Percentiles rank a stretch among this genome's conserved stretches.
Conservation (phyloP, 2,113 vertebrate genomes). For the Lophochroa leadbeateri region DNA sequence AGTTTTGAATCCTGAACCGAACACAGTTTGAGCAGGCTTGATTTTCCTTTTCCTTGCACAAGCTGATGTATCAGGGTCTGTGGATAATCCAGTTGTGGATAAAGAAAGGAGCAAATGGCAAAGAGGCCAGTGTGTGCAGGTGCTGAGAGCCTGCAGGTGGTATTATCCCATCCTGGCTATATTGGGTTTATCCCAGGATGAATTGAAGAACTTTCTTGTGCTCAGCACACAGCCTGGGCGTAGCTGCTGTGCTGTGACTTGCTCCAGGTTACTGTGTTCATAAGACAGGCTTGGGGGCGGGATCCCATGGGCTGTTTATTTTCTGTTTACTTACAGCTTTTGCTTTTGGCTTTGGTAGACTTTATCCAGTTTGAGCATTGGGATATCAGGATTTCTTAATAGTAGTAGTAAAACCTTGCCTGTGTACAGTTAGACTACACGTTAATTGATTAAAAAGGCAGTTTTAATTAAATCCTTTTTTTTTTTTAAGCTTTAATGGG, state of each 20-base stretch:
- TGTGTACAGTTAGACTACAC: accelerated
- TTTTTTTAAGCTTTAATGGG: background rate
- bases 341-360: background rate
- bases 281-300: accelerated
- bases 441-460: background rate
- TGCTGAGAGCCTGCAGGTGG: background rate
- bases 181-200: background rate
- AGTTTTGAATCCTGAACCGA: background rate
- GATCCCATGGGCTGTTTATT: background rate
- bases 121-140: background rate
- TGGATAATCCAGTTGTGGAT: background rate
- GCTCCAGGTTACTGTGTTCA: background rate
- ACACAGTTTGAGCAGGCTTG: background rate
- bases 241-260: background rate
- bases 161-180: accelerated
- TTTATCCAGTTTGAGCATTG: accelerated
- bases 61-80: accelerated
- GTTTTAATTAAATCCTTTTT: background rate
- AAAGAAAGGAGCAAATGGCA: background rate
- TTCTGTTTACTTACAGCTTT: background rate
- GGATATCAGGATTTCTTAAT: background rate
- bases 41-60: background rate
- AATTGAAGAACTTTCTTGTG: background rate
- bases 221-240: accelerated
- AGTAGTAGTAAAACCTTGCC: background rate